Conservation (phyloP, 2,888 invertebrate species). For the Caenorhabditis zanzibari region DNA sequence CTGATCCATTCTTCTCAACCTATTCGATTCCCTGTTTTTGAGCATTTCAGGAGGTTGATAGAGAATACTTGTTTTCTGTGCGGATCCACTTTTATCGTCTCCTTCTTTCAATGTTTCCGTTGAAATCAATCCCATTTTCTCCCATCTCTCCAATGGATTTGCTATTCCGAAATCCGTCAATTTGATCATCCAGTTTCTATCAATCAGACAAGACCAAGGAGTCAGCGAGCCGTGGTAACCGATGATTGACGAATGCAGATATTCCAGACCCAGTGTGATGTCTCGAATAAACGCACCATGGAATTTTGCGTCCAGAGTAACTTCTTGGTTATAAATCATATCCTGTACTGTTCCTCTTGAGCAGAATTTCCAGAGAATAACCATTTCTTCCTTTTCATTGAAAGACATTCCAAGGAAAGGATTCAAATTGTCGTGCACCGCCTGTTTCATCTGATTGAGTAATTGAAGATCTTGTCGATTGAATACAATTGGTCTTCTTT, state of each 20-base stretch:
- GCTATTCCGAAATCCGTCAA: constrained; percentile 82
- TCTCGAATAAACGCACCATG: constrained; percentile 76
- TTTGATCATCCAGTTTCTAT: constrained; percentile 83
- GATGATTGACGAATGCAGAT: constrained; percentile 77
- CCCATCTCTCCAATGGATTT: constrained; percentile 81
- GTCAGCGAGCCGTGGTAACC: constrained; percentile 81
- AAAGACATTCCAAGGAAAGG: constrained; percentile 91
- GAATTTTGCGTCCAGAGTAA: constrained; percentile 71
- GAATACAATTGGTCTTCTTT: constrained; percentile 79
- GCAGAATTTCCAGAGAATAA: constrained; percentile 82
- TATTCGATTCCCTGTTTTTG: constrained; percentile 78
- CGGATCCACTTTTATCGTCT: constrained; percentile 79
- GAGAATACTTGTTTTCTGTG: constrained; percentile 79
- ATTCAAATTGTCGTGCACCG: constrained; percentile 97
- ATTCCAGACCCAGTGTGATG: constrained; percentile 78
- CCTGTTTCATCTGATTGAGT: constrained; percentile 88
- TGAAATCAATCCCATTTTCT: constrained; percentile 77
- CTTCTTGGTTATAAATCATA: constrained; percentile 73
- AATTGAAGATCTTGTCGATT: constrained; percentile 77
- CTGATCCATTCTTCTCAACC: constrained; percentile 74
- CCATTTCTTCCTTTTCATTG: constrained; percentile 83
- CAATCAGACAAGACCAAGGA: constrained; percentile 82
- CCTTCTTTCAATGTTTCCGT: constrained; percentile 79
- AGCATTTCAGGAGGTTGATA: constrained; percentile 79
- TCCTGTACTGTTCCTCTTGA: constrained; percentile 81